Evolutionary conservation across 2,113 vertebrate species (phyloP).

Genomic region (Notarius quadriscutis): DNA sequence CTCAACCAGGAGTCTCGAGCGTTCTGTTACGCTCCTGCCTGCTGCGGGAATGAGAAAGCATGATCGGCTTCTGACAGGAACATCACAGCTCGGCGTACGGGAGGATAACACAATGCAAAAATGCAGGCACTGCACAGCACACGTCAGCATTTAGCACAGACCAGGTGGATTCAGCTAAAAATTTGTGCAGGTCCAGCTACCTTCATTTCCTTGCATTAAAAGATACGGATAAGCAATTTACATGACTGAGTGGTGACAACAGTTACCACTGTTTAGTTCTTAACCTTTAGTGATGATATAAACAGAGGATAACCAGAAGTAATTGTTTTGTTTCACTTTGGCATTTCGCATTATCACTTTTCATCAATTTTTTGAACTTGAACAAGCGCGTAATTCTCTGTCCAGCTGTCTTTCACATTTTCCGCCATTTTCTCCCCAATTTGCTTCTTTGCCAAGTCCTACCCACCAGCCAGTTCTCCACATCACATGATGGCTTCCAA

Average conservation of each 20-base stretch:
- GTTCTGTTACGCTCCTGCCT: slow-evolving; percentile 55
- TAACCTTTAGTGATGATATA: not conserved
- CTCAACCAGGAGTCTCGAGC: slow-evolving; percentile 56
- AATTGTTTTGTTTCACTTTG: not conserved
- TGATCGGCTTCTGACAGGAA: slow-evolving; percentile 43
- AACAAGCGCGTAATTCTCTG: not conserved
- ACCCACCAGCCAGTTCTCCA: not conserved
- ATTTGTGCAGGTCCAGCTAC: slow-evolving; percentile 6
- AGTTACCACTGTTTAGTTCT: not conserved
- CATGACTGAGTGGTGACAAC: not conserved
- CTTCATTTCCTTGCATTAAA: not conserved
- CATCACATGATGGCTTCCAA: not conserved
- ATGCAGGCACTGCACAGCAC: slow-evolving; percentile 22
- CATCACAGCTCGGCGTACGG: slow-evolving; percentile 49
- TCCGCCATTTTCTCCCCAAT: not conserved
- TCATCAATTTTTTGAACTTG: not conserved
- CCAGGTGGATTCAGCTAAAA: not conserved
- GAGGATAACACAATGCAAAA: slow-evolving; percentile 44
- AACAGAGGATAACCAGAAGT: not conserved
- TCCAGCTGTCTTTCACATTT: not conserved
- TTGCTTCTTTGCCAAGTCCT: not conserved
- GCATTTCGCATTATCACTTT: not conserved
- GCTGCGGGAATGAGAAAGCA: slow-evolving; percentile 33
- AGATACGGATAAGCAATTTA: not conserved
- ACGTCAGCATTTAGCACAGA: not conserved